phyloP scores from a whole-genome alignment of 2,888 invertebrate genomes.

The Drosophila neotestacea region DNA sequence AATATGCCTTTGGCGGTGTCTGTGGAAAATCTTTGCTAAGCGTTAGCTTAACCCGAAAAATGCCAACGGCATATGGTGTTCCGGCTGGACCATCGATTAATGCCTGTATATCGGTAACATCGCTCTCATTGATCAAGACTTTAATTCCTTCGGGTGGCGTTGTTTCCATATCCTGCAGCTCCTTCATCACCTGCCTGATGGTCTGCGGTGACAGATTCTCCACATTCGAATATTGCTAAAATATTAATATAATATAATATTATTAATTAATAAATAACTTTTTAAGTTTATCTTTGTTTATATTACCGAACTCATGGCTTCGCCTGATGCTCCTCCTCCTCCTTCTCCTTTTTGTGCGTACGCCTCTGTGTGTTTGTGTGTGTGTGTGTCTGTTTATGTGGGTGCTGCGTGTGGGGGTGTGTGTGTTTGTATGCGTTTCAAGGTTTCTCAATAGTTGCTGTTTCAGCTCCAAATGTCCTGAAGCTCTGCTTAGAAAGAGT shows the following conservation, averaged over 20 bases:
- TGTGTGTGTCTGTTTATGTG: constrained; percentile 7
- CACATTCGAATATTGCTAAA: constrained; percentile 92
- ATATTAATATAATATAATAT: background rate
- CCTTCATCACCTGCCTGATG: constrained; percentile 93
- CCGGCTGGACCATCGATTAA: constrained; percentile 97
- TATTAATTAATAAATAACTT: background rate
- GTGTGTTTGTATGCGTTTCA: constrained; percentile 40
- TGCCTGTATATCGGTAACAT: constrained; percentile 97
- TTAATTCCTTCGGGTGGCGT: constrained; percentile 96
- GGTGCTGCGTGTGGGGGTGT: constrained; percentile 11
- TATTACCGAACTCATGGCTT: constrained; percentile 71
- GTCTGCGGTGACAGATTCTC: constrained; percentile 98
- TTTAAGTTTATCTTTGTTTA: constrained; percentile 55
- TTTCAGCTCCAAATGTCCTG: constrained; percentile 33
- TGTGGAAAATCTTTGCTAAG: constrained; percentile 97
- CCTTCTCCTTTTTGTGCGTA: background rate
- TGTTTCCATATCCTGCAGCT: constrained; percentile 93
- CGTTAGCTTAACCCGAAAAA: constrained; percentile 95
- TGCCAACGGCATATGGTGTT: constrained; percentile 95
- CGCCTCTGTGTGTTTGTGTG: constrained; percentile 9
- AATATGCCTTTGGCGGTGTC: constrained; percentile 96
- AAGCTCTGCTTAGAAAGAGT: constrained; percentile 9
- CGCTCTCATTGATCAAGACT: constrained; percentile 95
- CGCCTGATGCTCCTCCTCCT: constrained; percentile 32
- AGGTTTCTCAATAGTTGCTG: constrained; percentile 47